Conservation (phyloP, 2,797 vertebrate species). For the Rhodeus uyekii region DNA sequence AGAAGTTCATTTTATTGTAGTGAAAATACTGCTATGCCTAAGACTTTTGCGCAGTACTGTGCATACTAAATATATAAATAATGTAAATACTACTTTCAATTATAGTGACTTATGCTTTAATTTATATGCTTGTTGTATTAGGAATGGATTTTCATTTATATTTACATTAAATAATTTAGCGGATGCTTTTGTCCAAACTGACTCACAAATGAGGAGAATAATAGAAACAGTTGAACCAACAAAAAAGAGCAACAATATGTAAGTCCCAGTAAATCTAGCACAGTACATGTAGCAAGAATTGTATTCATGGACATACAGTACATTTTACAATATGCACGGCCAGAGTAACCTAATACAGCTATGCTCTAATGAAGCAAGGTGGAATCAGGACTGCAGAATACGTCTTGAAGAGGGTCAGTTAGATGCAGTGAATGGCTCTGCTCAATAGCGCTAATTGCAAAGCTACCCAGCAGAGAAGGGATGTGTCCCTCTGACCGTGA, state of each 20-base stretch:
- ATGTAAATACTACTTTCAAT: too few relatives aligned
- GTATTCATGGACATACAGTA: not conserved
- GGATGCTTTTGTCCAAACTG: not conserved
- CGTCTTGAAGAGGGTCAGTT: conserved; percentile 23
- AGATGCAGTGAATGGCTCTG: not conserved
- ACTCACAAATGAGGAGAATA: not conserved
- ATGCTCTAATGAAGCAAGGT: conserved; percentile 23
- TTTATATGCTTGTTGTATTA: not conserved
- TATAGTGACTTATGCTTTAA: too few relatives aligned
- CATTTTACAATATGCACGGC: not conserved
- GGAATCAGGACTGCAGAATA: not conserved
- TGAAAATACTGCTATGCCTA: too few relatives aligned
- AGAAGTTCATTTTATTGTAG: too few relatives aligned
- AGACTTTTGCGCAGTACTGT: too few relatives aligned
- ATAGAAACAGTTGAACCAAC: not conserved
- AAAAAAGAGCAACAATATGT: not conserved
- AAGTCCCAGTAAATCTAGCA: not conserved
- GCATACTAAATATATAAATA: too few relatives aligned
- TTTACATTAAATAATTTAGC: not conserved
- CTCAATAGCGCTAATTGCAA: conserved; percentile 30
- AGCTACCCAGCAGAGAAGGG: not conserved
- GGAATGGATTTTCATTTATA: not conserved
- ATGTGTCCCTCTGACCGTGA: conserved; percentile 23
- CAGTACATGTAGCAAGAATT: not conserved
- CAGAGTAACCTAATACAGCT: not conserved